These are phyloP conservation scores for Coptodon rendalli DNA, from an alignment of 2,113 vertebrate genomes.

Conservation along the genomic window DNA sequence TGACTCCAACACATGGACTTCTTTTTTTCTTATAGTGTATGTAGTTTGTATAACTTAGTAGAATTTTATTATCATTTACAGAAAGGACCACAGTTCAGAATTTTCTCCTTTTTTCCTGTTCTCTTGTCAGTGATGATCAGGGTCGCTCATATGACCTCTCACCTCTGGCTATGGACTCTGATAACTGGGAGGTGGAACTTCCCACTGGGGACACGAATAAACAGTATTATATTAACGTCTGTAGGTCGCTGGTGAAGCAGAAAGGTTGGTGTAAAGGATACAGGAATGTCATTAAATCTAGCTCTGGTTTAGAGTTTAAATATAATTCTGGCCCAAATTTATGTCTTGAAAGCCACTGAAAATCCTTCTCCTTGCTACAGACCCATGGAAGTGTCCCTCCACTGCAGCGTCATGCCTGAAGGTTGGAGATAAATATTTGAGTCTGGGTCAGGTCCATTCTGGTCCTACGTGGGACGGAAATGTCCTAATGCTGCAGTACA, in stretches of 20 bases:
- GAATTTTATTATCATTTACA: neutral
- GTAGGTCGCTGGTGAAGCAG: slow-evolving; percentile 84
- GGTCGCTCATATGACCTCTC: slow-evolving; percentile 90
- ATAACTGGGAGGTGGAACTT: slow-evolving; percentile 82
- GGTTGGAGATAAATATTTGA: slow-evolving; percentile 70
- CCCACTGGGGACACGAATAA: slow-evolving; percentile 44
- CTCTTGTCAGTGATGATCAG: slow-evolving; percentile 70
- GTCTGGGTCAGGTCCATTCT: slow-evolving; percentile 77
- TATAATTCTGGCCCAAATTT: neutral
- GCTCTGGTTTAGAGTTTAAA: neutral
- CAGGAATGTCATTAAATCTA: neutral
- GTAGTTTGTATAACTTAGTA: neutral
- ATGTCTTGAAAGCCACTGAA: neutral
- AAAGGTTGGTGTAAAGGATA: slow-evolving; percentile 54
- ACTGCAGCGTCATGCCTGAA: slow-evolving; percentile 80
- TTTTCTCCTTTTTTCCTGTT: neutral
- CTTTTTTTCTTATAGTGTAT: neutral
- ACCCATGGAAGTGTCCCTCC: slow-evolving; percentile 74
- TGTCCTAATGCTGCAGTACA: slow-evolving; percentile 75
- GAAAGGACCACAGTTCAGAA: neutral
- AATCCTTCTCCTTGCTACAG: slow-evolving; percentile 17
- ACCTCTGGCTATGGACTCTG: slow-evolving; percentile 74
- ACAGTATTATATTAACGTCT: slow-evolving; percentile 86
- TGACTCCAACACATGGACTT: neutral
- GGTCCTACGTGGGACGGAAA: slow-evolving; percentile 69